phyloP scores from a whole-genome alignment of 2,797 vertebrate genomes.

The Rhinatrema bivittatum region DNA sequence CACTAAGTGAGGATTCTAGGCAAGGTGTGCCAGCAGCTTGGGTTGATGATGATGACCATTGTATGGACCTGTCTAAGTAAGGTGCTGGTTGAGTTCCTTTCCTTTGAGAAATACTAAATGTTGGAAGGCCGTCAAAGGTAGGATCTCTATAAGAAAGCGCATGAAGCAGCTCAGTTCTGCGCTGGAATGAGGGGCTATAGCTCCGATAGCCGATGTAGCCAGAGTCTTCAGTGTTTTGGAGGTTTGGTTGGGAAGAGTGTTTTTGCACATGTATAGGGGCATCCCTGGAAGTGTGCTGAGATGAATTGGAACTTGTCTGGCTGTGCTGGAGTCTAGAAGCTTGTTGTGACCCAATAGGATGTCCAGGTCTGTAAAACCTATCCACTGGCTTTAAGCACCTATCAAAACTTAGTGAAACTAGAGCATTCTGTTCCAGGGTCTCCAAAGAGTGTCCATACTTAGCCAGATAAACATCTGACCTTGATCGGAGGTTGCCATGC shows the following conservation, averaged over 20 bases:
- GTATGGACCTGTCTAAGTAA: constrained; percentile 9
- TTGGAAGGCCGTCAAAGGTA: constrained; percentile 74
- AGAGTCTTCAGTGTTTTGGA: constrained; percentile 70
- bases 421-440: constrained; percentile 62
- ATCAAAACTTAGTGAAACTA: constrained; percentile 61
- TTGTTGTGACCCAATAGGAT: constrained; percentile 1
- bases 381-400: constrained; percentile 46
- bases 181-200: constrained; percentile 93
- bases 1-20: neutral
- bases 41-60: rapidly evolving
- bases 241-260: constrained; percentile 34
- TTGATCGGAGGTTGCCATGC: constrained; percentile 57
- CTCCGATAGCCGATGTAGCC: constrained; percentile 90
- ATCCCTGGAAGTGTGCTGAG: constrained; percentile 39
- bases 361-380: constrained; percentile 13
- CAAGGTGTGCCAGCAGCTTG: constrained; percentile 10
- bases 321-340: constrained; percentile 18
- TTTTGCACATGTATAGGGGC: constrained; percentile 27
- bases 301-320: constrained; percentile 16
- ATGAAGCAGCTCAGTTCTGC: constrained; percentile 84
- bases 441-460: constrained; percentile 74
- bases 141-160: constrained; percentile 88
- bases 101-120: constrained; percentile 41
- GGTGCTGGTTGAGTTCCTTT: constrained; percentile 9
- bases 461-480: constrained; percentile 75